These are phyloP conservation scores for Synergus umbraculus DNA, from an alignment of 2,888 invertebrate genomes.

Conservation along the genomic window DNA sequence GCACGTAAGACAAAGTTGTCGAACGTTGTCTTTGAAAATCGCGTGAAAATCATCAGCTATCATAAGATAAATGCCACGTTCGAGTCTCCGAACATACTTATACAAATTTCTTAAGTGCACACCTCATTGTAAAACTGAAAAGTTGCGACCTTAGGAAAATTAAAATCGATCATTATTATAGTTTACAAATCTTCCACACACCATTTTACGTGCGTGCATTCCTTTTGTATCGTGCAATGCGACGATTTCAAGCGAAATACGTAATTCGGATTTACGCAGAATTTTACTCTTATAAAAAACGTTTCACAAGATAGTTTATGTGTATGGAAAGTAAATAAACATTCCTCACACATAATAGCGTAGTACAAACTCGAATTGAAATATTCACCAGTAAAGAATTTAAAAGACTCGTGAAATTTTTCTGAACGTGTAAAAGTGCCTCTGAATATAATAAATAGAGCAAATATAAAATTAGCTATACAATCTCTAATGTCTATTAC, in stretches of 20 bases:
- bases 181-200: background rate
- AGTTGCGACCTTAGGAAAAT: background rate
- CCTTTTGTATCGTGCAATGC: background rate
- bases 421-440: constrained; percentile 47
- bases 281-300: constrained; percentile 1
- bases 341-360: background rate
- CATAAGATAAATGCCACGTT: background rate
- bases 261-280: constrained; percentile 1
- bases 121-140: too few relatives aligned
- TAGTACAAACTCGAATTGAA: background rate
- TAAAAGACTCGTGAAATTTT: constrained; percentile 21
- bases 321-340: constrained; percentile 17
- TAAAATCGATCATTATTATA: background rate
- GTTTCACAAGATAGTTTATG: background rate
- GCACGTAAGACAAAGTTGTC: constrained; percentile 5
- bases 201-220: constrained; percentile 28
- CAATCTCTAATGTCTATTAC: constrained; percentile 66
- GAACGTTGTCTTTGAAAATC: background rate
- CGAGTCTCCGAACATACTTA: background rate
- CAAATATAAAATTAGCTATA: constrained; percentile 73
- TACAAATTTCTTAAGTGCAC: too few relatives aligned
- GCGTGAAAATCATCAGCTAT: background rate
- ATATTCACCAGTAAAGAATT: constrained; percentile 3
- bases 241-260: background rate
- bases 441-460: constrained; percentile 68